Conservation (phyloP, 1,140 invertebrate genomes). For the Eupristina koningsbergeri region DNA sequence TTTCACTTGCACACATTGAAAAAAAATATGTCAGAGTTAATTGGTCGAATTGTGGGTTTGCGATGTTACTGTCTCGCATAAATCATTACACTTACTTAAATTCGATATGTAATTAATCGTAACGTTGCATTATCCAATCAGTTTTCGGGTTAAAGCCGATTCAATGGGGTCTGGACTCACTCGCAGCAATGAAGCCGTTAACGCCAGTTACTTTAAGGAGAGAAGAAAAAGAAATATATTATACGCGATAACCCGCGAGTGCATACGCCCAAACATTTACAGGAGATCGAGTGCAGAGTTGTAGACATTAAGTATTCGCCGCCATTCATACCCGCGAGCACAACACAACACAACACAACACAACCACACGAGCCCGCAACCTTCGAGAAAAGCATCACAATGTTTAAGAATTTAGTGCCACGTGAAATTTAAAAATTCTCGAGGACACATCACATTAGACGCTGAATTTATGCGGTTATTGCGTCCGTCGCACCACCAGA, state of each 20-base stretch:
- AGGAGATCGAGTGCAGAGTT: not conserved
- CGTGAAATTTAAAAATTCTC: conserved; percentile 6
- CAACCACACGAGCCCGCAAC: not conserved
- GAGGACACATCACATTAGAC: conserved; percentile 21
- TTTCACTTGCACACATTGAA: not conserved
- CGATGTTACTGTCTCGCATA: not conserved
- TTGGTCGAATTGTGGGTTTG: not conserved
- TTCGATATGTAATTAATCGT: not conserved
- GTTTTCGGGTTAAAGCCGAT: not conserved
- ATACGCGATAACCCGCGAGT: not conserved
- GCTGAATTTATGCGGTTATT: conserved; percentile 21
- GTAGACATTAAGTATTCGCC: not conserved
- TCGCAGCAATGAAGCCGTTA: not conserved
- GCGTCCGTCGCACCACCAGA: not conserved
- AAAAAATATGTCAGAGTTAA: not conserved
- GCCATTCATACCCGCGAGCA: not conserved
- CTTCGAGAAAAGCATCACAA: not conserved
- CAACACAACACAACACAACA: no score
- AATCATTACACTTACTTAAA: not conserved
- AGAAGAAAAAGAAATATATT: not conserved
- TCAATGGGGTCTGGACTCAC: not conserved
- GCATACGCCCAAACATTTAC: not conserved
- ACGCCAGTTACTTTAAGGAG: not conserved
- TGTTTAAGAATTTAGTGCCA: not conserved
- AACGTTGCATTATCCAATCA: no score